Evolutionary conservation across 2,888 invertebrate species (phyloP).

Genomic region (Cynaeus angustus): DNA sequence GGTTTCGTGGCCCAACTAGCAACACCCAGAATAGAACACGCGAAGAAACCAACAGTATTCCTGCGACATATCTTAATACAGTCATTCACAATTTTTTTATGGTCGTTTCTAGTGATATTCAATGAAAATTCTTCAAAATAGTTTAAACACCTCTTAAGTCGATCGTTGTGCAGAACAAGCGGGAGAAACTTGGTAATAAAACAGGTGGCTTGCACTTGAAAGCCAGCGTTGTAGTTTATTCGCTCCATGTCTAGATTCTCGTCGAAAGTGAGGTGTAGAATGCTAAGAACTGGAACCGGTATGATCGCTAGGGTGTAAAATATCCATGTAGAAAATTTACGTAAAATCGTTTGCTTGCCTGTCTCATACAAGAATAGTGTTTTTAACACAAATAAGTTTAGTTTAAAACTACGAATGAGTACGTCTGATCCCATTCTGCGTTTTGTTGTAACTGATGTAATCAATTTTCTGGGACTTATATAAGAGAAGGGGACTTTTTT

Average conservation of each 20-base stretch:
- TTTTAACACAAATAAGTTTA: constrained; percentile 3
- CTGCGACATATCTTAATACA: constrained; percentile 4
- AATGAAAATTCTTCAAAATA: background rate
- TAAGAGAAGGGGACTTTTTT: too few species aligned
- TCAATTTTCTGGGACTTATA: too few species aligned
- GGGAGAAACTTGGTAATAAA: constrained; percentile 1
- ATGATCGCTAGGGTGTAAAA: background rate
- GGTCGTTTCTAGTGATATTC: background rate
- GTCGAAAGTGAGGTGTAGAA: background rate
- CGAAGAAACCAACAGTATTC: background rate
- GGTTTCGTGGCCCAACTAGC: too few species aligned
- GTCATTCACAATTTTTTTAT: background rate
- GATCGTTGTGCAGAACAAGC: background rate
- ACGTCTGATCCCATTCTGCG: too few species aligned
- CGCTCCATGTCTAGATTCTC: constrained; percentile 6
- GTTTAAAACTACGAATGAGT: background rate
- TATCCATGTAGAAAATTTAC: background rate
- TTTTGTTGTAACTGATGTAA: too few species aligned
- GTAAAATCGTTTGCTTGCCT: background rate
- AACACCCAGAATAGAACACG: too few species aligned
- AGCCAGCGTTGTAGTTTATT: background rate
- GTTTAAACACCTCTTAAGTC: background rate
- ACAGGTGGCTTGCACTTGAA: background rate
- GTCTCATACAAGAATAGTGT: background rate
- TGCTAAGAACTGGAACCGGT: background rate